phyloP scores from a whole-genome alignment of 2,113 vertebrate genomes.

The Bothrops jararaca region DNA sequence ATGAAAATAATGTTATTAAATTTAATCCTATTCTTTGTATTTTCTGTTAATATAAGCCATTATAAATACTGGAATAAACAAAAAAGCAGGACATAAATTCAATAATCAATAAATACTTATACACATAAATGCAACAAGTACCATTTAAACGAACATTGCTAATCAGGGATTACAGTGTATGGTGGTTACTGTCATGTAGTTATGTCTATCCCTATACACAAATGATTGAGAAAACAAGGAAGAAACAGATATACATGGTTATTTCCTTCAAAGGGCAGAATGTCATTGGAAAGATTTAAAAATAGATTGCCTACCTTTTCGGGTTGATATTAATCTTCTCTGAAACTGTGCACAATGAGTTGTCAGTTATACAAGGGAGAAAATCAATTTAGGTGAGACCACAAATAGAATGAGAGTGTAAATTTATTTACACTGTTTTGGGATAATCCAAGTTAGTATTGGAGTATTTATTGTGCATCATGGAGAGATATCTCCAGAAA shows the following conservation, averaged over 20 bases:
- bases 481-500: slow-evolving; percentile 15
- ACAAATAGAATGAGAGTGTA: slow-evolving; percentile 38
- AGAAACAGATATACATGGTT: not conserved
- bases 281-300: slow-evolving; percentile 44
- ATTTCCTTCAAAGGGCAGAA: slow-evolving; percentile 38
- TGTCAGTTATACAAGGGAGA: not conserved
- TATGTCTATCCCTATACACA: not conserved
- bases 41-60: not conserved
- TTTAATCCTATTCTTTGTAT: not conserved
- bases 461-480: slow-evolving; percentile 47
- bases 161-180: not conserved
- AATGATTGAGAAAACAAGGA: slow-evolving; percentile 23
- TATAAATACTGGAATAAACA: not conserved
- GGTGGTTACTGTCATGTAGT: slow-evolving; percentile 2
- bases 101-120: not conserved
- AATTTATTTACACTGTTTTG: slow-evolving; percentile 42
- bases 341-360: slow-evolving; percentile 18
- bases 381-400: slow-evolving; percentile 46
- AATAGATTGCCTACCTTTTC: slow-evolving; percentile 47
- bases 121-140: not conserved
- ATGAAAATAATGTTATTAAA: not conserved
- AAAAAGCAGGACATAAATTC: not conserved
- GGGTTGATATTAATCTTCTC: slow-evolving; percentile 51
- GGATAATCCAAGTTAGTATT: slow-evolving; percentile 36
- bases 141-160: not conserved